phyloP scores from a whole-genome alignment of 2,888 invertebrate genomes.

The Entomobrya multifasciata region DNA sequence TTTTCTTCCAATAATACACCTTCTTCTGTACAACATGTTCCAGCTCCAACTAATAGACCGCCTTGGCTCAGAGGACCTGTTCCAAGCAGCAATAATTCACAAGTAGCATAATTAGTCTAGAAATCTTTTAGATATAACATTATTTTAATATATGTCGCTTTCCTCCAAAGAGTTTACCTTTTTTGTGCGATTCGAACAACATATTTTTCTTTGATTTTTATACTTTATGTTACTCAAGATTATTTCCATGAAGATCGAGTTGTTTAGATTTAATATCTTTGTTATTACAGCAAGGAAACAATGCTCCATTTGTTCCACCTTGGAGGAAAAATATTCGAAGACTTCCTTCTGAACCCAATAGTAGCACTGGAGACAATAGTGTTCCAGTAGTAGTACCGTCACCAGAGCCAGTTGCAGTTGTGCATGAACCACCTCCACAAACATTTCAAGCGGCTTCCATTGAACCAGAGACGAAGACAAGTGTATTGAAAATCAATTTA shows the following conservation, averaged over 20 bases:
- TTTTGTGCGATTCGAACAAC: no score
- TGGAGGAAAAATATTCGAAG: constrained; percentile 37
- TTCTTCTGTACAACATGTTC: not conserved
- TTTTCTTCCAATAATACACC: constrained; percentile 45
- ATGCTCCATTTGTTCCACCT: not conserved
- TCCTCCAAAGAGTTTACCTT: no score
- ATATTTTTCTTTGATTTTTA: no score
- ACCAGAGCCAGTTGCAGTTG: not conserved
- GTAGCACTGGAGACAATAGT: no score
- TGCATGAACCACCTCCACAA: not conserved
- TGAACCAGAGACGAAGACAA: constrained; percentile 46
- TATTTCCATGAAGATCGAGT: no score
- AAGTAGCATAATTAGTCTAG: constrained; percentile 60
- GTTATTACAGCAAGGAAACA: not conserved
- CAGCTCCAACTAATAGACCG: constrained; percentile 45
- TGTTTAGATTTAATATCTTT: not conserved
- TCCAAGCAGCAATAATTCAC: constrained; percentile 48
- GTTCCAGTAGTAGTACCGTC: not conserved
- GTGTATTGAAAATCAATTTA: constrained; percentile 75
- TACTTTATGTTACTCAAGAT: no score
- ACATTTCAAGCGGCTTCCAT: not conserved
- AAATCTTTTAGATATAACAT: no score
- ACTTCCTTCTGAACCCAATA: not conserved
- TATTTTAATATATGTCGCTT: no score
- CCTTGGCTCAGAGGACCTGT: constrained; percentile 59